Evolutionary conservation across 2,797 vertebrate genomes (phyloP).

Genomic region (Caiman crocodilus): DNA sequence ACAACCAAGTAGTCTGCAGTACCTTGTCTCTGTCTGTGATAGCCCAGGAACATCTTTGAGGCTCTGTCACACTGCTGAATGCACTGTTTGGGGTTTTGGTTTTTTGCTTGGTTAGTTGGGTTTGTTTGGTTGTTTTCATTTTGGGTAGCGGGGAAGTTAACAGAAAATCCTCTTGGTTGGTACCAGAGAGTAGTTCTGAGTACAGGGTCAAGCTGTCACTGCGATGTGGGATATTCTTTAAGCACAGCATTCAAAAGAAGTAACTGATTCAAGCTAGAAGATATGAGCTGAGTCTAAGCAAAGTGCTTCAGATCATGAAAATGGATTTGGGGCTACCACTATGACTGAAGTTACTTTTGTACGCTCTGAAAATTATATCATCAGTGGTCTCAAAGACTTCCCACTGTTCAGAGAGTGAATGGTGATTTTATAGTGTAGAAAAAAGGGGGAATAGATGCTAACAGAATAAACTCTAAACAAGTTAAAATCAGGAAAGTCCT

Average conservation of each 20-base stretch:
- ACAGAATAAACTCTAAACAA: not conserved
- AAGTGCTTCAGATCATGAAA: not conserved
- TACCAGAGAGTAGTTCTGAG: not conserved
- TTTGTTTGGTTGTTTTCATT: too few species aligned
- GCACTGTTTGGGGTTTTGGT: too few species aligned
- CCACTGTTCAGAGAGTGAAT: not conserved
- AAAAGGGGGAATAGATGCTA: not conserved
- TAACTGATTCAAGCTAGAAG: not conserved
- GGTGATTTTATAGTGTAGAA: fast-evolving
- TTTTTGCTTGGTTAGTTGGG: too few species aligned
- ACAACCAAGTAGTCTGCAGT: too few species aligned
- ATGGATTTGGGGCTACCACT: not conserved
- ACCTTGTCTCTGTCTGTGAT: not conserved
- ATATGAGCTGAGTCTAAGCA: not conserved
- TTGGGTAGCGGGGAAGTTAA: too few species aligned
- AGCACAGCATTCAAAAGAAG: conserved; percentile 4
- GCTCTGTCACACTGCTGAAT: not conserved
- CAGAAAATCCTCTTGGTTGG: too few species aligned
- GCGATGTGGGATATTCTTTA: not conserved
- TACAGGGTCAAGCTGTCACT: not conserved
- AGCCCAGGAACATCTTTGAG: fast-evolving
- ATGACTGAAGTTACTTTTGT: not conserved
- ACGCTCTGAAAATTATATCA: not conserved
- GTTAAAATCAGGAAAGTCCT: not conserved
- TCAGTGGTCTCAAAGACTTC: not conserved